A percentile compares a stretch with the other conserved stretches of the same genome.
These are phyloP conservation scores for Paedocypris sp. DNA, from an alignment of 2,113 vertebrate species.

Conservation along the genomic window DNA sequence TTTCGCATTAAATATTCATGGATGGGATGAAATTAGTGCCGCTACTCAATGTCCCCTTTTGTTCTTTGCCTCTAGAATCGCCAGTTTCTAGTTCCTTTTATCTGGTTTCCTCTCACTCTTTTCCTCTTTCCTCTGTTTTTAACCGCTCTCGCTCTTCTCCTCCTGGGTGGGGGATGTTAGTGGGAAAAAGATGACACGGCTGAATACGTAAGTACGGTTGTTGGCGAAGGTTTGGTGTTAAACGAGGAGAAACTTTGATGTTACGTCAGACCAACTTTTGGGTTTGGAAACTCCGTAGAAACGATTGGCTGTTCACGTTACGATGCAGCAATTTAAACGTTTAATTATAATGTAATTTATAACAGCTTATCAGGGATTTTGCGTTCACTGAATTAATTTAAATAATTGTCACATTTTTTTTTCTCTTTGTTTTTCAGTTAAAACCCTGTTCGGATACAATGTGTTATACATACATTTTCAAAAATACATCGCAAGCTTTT, in stretches of 20 bases:
- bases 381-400: no score
- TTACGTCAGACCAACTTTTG: constrained; percentile 49
- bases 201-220: constrained; percentile 84
- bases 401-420: no score
- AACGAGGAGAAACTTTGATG: constrained; percentile 42
- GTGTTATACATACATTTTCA: no score
- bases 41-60: constrained; percentile 1
- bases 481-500: no score
- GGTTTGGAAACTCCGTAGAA: no score
- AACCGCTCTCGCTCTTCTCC: constrained; percentile 57
- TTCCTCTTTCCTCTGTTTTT: constrained; percentile 45
- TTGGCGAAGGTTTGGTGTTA: constrained; percentile 33
- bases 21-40: neutral
- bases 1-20: neutral
- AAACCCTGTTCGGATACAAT: no score
- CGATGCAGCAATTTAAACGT: no score
- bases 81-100: constrained; percentile 41
- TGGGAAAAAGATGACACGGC: constrained; percentile 97
- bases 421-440: no score
- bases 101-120: constrained; percentile 47
- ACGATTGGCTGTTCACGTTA: no score
- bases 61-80: neutral
- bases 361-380: no score
- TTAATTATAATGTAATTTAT: no score
- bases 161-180: constrained; percentile 68